Base-by-base conservation (phyloP, 2,113 vertebrate species). In the Phaethon lepturus region DNA sequence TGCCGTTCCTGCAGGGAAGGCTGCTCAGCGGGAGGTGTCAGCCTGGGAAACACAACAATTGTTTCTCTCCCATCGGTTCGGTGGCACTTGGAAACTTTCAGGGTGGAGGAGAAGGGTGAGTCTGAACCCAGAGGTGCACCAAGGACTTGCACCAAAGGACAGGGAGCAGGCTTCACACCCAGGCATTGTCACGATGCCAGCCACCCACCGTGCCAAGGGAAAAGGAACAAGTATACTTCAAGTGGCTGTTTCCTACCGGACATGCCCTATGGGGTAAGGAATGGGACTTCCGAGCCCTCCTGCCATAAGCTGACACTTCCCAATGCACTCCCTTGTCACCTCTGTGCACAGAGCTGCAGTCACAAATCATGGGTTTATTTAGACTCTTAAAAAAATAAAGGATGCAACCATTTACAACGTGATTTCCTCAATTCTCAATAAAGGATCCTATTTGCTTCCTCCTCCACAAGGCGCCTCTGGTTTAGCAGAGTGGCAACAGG, bases 11-110 rank as follows among this genome's bases (percentile, higher is more conserved):
- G 96, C 94, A 59, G 95, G 95, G 94, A 93, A 95, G 81, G 89
- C 92, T 90, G 91, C 89, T 95, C 96, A 73, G 95, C 87, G 0
- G 94, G 96, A 95, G 93, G 93, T 93, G 95, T 96, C 96, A 96
- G 97, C 92, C 95, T 29, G 44, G 96, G 72, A 95, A 97, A 74
- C 84, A 94, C 58, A 64, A 80, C 81, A 26, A 93, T 72, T 66
- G 62, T 90, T 96, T 97, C 94, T 96, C 91, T 94, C 80, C 86
- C 29, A 42, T 94, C 53, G 6, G 31, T 87, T 94, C 4, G 0
- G 62, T n/a, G 78, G 93, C 93, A 94, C 87, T 87, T 45, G 38
- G 66, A 73, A 95, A 96, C 73, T 97, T 95, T 75, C 80, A 73
- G 69, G 6, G 5, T 35, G 10, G 59, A 35, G 60, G 38, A 76